Base-by-base conservation (phyloP, 2,113 vertebrate genomes). In the Channa argus region DNA sequence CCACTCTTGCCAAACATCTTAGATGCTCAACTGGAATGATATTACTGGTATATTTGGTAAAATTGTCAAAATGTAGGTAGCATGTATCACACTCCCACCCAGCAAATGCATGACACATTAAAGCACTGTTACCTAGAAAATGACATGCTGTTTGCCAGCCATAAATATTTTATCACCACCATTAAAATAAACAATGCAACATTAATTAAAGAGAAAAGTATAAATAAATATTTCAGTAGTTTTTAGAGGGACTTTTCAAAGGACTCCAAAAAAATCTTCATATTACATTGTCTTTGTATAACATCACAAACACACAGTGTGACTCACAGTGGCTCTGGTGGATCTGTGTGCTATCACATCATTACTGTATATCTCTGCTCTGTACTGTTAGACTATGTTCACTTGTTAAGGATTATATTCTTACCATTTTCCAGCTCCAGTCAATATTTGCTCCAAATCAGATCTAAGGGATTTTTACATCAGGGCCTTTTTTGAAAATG, bases 211-310 rank as follows among this genome's bases (percentile, higher is more conserved):
- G 41, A 54, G 43, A n/a, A 55, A 66, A 59, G 37, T 63, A 43
- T 36, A 53, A 59, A 68, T 86, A 74, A 52, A 81, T 69, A 79
- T 85, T 88, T 82, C 47, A 81, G 59, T 71, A 84, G 67, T 88
- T 84, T 88, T 46, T 71, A 47, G 47, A 69, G 64, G 62, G 49
- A 77, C 43, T 81, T 68, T 37, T 60, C 38, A 62, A 60, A 77
- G 63, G 71, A 69, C 33, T 71, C 55, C 51, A 74, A 56, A 65
- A 56, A 65, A 11, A 24, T 45, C 15, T 37, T 66, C 54, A 24
- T 58, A 56, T 43, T 63, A 62, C 43, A 24, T 58, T 39, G 50
- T 59, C 64, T 68, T 74, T 34, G 66, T 79, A 74, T 82, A 74
- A 69, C 65, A 45, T 51, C 59, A 75, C 56, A 70, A 53, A 79